Percentiles rank a stretch among this genome's conserved stretches.
Conservation (phyloP, 1,140 invertebrate genomes). For the Chrysopa pallens region DNA sequence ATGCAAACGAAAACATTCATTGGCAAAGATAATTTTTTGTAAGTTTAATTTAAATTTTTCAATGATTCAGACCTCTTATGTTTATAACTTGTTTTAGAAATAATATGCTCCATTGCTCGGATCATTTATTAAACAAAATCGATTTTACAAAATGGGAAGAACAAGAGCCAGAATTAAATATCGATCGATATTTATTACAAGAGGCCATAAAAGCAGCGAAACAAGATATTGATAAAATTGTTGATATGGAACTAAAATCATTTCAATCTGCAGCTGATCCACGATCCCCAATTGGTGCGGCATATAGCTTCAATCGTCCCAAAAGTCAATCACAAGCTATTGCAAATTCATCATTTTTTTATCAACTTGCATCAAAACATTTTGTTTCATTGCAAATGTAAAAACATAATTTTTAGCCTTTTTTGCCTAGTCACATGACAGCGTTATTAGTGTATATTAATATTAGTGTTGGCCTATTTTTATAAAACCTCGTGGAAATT, state of each 20-base stretch:
- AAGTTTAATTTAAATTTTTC: constrained; percentile 11
- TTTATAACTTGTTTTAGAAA: constrained; percentile 15
- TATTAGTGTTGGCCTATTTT: too few species aligned
- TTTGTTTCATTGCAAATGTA: too few species aligned
- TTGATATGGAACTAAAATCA: constrained; percentile 7
- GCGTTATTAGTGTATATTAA: too few species aligned
- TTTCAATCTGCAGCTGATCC: constrained; percentile 19
- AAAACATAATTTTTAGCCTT: too few species aligned
- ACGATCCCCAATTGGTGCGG: constrained; percentile 26
- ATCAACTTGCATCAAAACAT: constrained; percentile 27
- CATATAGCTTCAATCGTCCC: constrained; percentile 28
- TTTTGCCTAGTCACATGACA: too few species aligned
- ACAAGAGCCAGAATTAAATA: constrained; percentile 17
- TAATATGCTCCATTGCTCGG: constrained; percentile 23
- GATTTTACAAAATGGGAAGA: constrained; percentile 23
- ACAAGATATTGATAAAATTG: constrained; percentile 6
- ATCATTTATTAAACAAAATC: constrained; percentile 15
- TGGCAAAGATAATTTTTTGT: constrained; percentile 30
- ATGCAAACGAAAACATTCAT: constrained; percentile 41
- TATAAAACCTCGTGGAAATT: too few species aligned
- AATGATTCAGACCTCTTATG: neutral
- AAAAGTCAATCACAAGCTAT: constrained; percentile 30
- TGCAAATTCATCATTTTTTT: constrained; percentile 30
- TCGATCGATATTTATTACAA: constrained; percentile 9
- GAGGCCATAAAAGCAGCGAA: constrained; percentile 7